A percentile compares a stretch with the other conserved stretches of the same genome.
Conservation (phyloP, 2,113 vertebrate species). For the Silurus meridionalis region DNA sequence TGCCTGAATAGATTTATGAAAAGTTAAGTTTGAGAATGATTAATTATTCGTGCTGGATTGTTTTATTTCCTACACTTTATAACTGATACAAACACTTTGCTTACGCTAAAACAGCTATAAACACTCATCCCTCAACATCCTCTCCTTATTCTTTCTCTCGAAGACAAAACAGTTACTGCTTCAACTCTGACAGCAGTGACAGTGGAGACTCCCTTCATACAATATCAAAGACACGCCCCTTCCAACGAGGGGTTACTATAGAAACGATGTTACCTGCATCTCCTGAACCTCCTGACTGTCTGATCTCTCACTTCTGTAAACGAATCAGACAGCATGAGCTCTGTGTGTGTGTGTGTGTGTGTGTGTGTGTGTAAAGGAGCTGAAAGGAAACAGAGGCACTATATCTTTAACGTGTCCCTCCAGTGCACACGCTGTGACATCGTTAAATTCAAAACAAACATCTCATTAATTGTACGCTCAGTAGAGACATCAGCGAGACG, state of each 20-base stretch:
- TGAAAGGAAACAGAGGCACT: neutral
- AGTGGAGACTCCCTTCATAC: neutral
- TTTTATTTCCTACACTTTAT: neutral
- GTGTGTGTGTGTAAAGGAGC: constrained; percentile 3
- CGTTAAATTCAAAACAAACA: neutral
- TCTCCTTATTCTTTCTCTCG: neutral
- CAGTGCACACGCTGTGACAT: neutral
- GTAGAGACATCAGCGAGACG: neutral
- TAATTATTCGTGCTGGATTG: neutral
- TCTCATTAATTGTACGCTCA: neutral
- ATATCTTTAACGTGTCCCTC: neutral
- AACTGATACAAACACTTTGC: neutral
- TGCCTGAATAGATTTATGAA: neutral
- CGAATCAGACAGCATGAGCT: neutral
- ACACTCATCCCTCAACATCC: neutral
- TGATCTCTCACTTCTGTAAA: neutral
- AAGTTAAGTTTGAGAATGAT: neutral
- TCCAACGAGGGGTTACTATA: neutral
- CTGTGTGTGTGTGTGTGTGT: neutral
- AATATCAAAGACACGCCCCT: neutral
- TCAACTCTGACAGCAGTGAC: neutral
- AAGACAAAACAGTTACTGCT: neutral
- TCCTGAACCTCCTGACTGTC: neutral
- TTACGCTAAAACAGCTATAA: neutral
- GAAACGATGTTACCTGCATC: neutral